These are phyloP conservation scores for Drosophila triauraria DNA, from an alignment of 1,140 invertebrate genomes.

Conservation along the genomic window DNA sequence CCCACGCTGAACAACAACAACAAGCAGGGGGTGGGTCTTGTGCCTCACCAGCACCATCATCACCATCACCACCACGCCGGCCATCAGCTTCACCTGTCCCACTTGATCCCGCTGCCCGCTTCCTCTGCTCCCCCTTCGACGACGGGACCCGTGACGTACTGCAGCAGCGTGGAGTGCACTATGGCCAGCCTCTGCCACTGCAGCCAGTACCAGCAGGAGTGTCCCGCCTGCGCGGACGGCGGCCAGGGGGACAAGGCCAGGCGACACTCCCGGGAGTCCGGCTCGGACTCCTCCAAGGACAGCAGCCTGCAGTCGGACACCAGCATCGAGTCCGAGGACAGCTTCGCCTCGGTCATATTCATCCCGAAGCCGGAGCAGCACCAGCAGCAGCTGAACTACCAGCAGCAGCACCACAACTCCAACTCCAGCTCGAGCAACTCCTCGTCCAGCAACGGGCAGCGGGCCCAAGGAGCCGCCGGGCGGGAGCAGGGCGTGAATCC, in stretches of 20 bases:
- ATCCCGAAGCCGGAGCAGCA: conserved; percentile 89
- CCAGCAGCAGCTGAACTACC: conserved; percentile 75
- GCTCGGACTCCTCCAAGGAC: conserved; percentile 96
- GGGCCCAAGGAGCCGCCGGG: conserved; percentile 20
- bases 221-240: conserved; percentile 57
- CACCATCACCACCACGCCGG: conserved; percentile 65
- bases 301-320: conserved; percentile 96
- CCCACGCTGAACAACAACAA: conserved; percentile 45
- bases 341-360: conserved; percentile 95
- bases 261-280: conserved; percentile 91
- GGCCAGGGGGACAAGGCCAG: conserved; percentile 55
- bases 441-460: conserved; percentile 66
- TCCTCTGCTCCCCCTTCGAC: not conserved
- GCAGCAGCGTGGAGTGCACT: conserved; percentile 70
- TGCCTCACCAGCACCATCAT: conserved; percentile 54
- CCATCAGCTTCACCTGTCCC: conserved; percentile 31
- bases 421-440: conserved; percentile 85
- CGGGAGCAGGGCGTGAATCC: conserved; percentile 9
- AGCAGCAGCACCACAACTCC: conserved; percentile 85
- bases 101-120: conserved; percentile 17
- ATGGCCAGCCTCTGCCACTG: conserved; percentile 67
- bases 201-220: conserved; percentile 79
- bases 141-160: conserved; percentile 75
- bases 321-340: conserved; percentile 96
- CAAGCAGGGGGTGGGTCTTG: conserved; percentile 26